A percentile compares a stretch with the other conserved stretches of the same genome.
Conservation (phyloP, 2,888 invertebrate genomes). For the Polyploca ridens region DNA sequence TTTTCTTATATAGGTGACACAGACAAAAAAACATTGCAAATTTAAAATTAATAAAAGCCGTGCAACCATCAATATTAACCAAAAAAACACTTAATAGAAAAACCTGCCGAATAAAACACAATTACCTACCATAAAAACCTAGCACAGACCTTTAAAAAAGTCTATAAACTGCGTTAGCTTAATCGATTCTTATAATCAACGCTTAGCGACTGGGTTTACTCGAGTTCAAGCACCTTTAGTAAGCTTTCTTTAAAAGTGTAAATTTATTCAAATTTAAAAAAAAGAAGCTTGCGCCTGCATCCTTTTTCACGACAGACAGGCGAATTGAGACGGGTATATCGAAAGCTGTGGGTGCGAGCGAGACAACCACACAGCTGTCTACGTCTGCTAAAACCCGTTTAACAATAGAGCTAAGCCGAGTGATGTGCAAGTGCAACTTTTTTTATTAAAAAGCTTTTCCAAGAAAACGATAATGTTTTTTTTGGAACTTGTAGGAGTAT, state of each 20-base stretch:
- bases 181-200: conserved; percentile 22
- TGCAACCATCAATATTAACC: background rate
- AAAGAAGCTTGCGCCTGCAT: conserved; percentile 64
- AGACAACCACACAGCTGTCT: conserved; percentile 27
- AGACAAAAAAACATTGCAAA: background rate
- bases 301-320: conserved; percentile 58
- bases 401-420: conserved; percentile 60
- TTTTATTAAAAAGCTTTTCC: conserved; percentile 22
- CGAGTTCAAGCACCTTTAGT: conserved; percentile 64
- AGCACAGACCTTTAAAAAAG: background rate
- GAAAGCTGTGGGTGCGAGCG: conserved; percentile 26
- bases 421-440: conserved; percentile 54
- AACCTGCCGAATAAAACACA: background rate
- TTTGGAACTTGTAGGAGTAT: background rate
- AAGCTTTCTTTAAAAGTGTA: conserved; percentile 78
- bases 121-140: conserved; percentile 1
- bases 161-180: conserved; percentile 4
- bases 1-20: background rate
- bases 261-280: conserved; percentile 82
- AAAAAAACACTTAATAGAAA: background rate
- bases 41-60: background rate
- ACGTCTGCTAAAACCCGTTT: conserved; percentile 51
- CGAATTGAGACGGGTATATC: conserved; percentile 35
- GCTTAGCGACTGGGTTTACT: conserved; percentile 37
- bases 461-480: background rate